phyloP scores from a whole-genome alignment of 2,888 invertebrate genomes.

The Chelonus formosanus region DNA sequence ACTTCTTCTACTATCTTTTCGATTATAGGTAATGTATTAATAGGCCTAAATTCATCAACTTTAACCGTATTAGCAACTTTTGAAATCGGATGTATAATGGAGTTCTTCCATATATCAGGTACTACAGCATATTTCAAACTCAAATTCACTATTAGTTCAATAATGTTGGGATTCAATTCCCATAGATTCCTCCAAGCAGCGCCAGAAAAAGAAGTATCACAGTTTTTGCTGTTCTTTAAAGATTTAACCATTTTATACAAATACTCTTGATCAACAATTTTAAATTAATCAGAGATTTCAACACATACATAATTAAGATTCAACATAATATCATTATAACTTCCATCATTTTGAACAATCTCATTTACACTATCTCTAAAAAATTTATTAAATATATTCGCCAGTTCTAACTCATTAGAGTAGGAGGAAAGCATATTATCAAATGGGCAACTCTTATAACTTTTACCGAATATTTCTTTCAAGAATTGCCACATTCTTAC shows the following conservation, averaged over 20 bases:
- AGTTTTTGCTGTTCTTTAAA: no score
- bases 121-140: no score
- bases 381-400: conserved; percentile 8
- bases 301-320: neutral
- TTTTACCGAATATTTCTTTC: no score
- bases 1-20: conserved; percentile 18
- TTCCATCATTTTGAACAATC: neutral
- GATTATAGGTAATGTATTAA: conserved; percentile 25
- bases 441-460: no score
- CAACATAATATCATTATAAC: neutral
- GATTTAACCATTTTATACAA: no score
- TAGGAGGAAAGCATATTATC: neutral
- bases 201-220: no score
- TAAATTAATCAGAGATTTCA: no score
- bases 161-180: no score
- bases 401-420: neutral
- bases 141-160: neutral
- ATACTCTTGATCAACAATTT: no score
- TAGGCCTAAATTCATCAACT: conserved; percentile 24
- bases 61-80: conserved; percentile 20
- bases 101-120: conserved; percentile 5
- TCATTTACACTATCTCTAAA: conserved; percentile 8
- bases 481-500: neutral
- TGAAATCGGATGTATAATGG: conserved; percentile 21
- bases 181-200: no score